Evolutionary conservation across 2,888 invertebrate species (phyloP), one percentile per base, ranked within the genome.

Genomic region (Scotopteryx bipunctaria): DNA sequence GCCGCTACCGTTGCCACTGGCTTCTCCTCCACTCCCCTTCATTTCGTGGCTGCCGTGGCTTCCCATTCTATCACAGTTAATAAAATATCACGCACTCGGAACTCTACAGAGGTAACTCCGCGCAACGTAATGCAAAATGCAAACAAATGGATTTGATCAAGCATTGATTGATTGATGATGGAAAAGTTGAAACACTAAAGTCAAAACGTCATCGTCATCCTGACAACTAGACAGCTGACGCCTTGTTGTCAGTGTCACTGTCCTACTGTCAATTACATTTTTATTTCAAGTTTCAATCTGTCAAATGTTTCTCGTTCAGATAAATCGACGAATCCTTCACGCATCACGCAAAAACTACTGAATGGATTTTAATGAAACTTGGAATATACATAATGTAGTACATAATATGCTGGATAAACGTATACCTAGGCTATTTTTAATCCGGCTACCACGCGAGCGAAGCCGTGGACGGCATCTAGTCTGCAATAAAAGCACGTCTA

Each of bases 31-130:
- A 13, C 63, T 69, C 3, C 58, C 64, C 52, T 79, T 81, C 4
- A 59, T 35, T 29, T 84, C 87, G 58, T 85, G 87, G 63, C 86
- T 88, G 42, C 81, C 81, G 54, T 89, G 84, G 52, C 68, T 78
- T 8, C 90, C 90, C 90, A 90, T 90, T 46, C 37, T 54, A 48
- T 32, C 13, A 36, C 14, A 41, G 1, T 8, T 6, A 14, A n/a
- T 13, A 5, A 4, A n/a, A 36, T 13, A 38, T n/a, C 25, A 38
- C 38, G 25, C 23, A 17, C 32, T n/a, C 8, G 32, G 2, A 6
- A 32, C 3, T 15, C 8, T 32, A 15, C 15, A 15, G 32, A 15
- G 5, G 19, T 11, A 17, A 16, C 32, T 15, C 9, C 27, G 14
- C 5, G 36, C 38, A 0, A 5, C 42, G 21, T 19, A 35, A 48